Evolutionary conservation across 2,113 vertebrate species (phyloP), one percentile per base, ranked within the genome.

Genomic region (Microcebus murinus): DNA sequence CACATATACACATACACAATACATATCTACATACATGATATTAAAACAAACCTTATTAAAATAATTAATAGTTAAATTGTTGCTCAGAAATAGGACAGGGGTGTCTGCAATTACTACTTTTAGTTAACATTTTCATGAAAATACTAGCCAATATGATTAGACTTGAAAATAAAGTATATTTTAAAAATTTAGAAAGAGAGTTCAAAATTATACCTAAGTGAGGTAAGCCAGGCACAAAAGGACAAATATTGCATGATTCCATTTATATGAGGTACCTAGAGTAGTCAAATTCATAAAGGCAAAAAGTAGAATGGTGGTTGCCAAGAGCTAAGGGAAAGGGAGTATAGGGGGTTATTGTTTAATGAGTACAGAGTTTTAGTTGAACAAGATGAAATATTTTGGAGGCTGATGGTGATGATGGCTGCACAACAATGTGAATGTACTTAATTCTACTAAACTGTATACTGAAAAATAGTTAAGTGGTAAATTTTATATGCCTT

Each of bases 71-170:
- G 27, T 76, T 5, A 76, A 65, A 34, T 57, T 57, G 12, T 95
- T 95, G 36, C 48, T 74, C 31, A 92, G 36, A 87, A 87, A 79
- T 34, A 61, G 71, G 63, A 27, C 13, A 84, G 48, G 65, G 50
- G 3, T 95, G 3, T 87, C 76, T 18, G 73, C 8, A 90, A 36
- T 68, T 45, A 31, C 21, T 34, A 59, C 31, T 67, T 21, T 73
- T 67, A 73, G n/a, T 65, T 73, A 81, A 81, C 14, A 14, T 67
- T 81, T 92, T 92, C 9, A n/a, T 91, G 57, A 71, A 95, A 87
- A 82, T 82, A 74, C 48, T 81, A 74, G 34, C 17, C 6, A 73
- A 34, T 81, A n/a, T 55, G 31, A 57, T 87, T 87, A 36, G 55
- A 74, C 29, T 87, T 95, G 36, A 65, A 87, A 80, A 73, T 73